A percentile compares a stretch with the other conserved stretches of the same genome.
Conservation (phyloP, 2,888 invertebrate species). For the Xylophagus ater region DNA sequence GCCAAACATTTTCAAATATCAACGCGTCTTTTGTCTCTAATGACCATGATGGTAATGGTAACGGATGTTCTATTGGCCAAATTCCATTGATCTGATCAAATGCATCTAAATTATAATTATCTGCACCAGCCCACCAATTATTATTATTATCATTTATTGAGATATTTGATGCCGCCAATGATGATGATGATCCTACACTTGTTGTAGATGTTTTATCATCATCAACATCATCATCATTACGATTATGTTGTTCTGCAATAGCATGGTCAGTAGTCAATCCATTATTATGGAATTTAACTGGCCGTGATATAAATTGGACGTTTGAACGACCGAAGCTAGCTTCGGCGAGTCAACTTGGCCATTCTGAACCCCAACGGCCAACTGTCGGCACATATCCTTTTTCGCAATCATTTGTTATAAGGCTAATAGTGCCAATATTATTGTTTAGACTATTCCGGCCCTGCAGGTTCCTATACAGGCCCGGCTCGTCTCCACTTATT, state of each 20-base stretch:
- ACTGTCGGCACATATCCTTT: slow-evolving; percentile 61
- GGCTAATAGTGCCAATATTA: slow-evolving; percentile 27
- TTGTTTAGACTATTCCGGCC: slow-evolving; percentile 45
- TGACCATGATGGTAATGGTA: slow-evolving; percentile 69
- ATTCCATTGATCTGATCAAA: slow-evolving; percentile 42
- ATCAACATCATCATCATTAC: slow-evolving; percentile 12
- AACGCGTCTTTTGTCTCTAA: slow-evolving; percentile 40
- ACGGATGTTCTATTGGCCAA: slow-evolving; percentile 58
- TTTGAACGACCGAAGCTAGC: slow-evolving; percentile 42
- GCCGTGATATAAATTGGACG: slow-evolving; percentile 25
- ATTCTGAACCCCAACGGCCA: slow-evolving; percentile 86
- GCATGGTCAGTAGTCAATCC: slow-evolving; percentile 30
- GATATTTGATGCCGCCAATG: slow-evolving; percentile 6
- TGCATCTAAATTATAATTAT: slow-evolving; percentile 37
- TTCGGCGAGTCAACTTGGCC: slow-evolving; percentile 95
- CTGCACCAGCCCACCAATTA: slow-evolving; percentile 29
- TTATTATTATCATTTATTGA: slow-evolving; percentile 7
- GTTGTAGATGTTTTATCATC: slow-evolving; percentile 15
- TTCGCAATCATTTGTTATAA: slow-evolving; percentile 44
- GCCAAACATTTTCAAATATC: slow-evolving; percentile 38
- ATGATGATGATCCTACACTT: slow-evolving; percentile 32
- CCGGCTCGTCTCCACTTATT: slow-evolving; percentile 53
- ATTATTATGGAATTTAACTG: slow-evolving; percentile 14
- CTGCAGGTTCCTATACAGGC: slow-evolving; percentile 46
- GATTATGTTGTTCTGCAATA: slow-evolving; percentile 27